phyloP scores from a whole-genome alignment of 2,888 invertebrate species.

The Caenorhabditis sp. region DNA sequence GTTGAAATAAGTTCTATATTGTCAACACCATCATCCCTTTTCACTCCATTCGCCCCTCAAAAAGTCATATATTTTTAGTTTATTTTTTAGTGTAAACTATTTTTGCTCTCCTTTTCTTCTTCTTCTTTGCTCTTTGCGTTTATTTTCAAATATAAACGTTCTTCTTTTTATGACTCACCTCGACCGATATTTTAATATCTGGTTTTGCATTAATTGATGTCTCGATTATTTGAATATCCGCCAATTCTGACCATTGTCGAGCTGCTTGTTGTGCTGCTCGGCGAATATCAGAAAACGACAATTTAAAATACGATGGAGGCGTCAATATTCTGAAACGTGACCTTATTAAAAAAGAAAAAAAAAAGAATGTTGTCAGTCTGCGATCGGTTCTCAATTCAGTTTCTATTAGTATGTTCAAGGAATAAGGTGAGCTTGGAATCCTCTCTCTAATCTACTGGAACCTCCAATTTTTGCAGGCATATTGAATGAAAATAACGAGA shows the following conservation, averaged over 20 bases:
- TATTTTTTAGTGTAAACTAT: too few relatives aligned
- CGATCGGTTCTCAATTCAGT: not conserved
- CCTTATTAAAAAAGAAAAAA: too few relatives aligned
- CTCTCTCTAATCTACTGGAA: not conserved
- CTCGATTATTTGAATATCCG: slow-evolving; percentile 31
- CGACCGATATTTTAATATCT: slow-evolving; percentile 25
- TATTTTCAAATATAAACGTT: not conserved
- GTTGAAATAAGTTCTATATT: too few relatives aligned
- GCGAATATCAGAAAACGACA: slow-evolving; percentile 21
- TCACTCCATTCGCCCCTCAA: too few relatives aligned
- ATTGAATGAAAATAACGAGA: too few relatives aligned
- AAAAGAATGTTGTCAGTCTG: not conserved
- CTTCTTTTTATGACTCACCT: slow-evolving; percentile 6
- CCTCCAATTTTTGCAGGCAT: not conserved
- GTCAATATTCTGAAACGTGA: not conserved
- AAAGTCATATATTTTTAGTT: too few relatives aligned
- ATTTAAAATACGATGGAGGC: not conserved
- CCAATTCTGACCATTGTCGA: slow-evolving; percentile 34
- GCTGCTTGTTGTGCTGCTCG: slow-evolving; percentile 31
- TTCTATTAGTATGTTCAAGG: not conserved
- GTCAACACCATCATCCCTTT: too few relatives aligned
- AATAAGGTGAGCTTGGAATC: not conserved
- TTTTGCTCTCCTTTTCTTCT: not conserved
- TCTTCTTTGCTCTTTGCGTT: not conserved
- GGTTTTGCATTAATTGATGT: slow-evolving; percentile 3